Percentiles rank a stretch among this genome's conserved stretches.
Evolutionary conservation across 2,797 vertebrate species (phyloP).

Genomic region (Lates japonicus): DNA sequence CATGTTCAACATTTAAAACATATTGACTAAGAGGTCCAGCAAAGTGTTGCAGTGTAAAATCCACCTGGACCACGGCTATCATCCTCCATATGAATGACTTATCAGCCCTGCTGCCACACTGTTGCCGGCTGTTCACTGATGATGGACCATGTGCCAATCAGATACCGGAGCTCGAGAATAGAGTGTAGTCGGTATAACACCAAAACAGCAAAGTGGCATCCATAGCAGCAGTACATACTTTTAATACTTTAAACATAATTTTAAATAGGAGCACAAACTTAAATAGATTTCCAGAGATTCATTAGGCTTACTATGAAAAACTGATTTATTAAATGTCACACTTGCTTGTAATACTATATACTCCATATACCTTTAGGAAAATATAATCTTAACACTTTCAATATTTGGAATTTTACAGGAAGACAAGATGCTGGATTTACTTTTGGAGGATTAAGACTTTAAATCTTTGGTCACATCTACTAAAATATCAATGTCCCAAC

Average conservation of each 20-base stretch:
- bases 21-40: slow-evolving; percentile 29
- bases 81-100: slow-evolving; percentile 74
- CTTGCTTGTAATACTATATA: slow-evolving; percentile 33
- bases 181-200: slow-evolving; percentile 17
- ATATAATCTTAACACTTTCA: slow-evolving; percentile 52
- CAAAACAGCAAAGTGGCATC: not conserved
- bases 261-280: slow-evolving; percentile 2
- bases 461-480: slow-evolving; percentile 49
- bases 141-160: slow-evolving; percentile 66
- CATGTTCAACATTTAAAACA: slow-evolving; percentile 10
- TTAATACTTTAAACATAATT: not conserved
- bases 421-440: slow-evolving; percentile 21
- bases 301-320: slow-evolving; percentile 48
- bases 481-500: slow-evolving; percentile 20
- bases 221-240: not conserved
- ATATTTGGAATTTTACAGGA: slow-evolving; percentile 21
- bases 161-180: slow-evolving; percentile 15
- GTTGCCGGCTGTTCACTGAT: slow-evolving; percentile 69
- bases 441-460: not conserved
- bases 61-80: slow-evolving; percentile 79
- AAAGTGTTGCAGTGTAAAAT: slow-evolving; percentile 65
- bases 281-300: slow-evolving; percentile 32
- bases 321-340: slow-evolving; percentile 53
- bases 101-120: slow-evolving; percentile 74
- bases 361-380: slow-evolving; percentile 51